Evolutionary conservation across 2,888 invertebrate genomes (phyloP), one percentile per base, ranked within the genome.

Genomic region (Proisotoma minuta): DNA sequence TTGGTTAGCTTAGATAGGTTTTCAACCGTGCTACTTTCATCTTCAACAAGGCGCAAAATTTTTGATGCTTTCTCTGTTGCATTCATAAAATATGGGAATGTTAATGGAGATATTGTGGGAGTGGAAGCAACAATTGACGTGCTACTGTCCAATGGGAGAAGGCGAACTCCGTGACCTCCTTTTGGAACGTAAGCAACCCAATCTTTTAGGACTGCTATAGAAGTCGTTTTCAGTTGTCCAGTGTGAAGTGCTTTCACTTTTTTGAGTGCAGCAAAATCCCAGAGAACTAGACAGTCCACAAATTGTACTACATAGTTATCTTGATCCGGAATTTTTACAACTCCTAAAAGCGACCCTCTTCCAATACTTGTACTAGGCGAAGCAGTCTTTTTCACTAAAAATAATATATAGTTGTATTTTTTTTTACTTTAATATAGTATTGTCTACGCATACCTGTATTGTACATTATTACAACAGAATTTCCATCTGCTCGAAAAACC

Each of bases 381-480:
- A 12, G 73, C 73, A 15, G 73, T 71, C 58, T 73, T 73, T 63
- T 73, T n/a, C n/a, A n/a, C n/a, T n/a, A n/a, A n/a, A n/a, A n/a
- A n/a, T n/a, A n/a, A n/a, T n/a, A n/a, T n/a, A n/a, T n/a, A n/a
- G n/a, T n/a, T n/a, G n/a, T n/a, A n/a, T n/a, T n/a, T n/a, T n/a
- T n/a, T n/a, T n/a, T n/a, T n/a, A n/a, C n/a, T n/a, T n/a, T n/a
- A n/a, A n/a, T n/a, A n/a, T n/a, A n/a, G n/a, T n/a, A n/a, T n/a
- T n/a, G n/a, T n/a, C n/a, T n/a, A n/a, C n/a, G n/a, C n/a, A n/a
- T 73, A 15, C 64, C 69, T 0, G 73, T 71, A 47, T 73, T 71
- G 54, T 73, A 73, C 29, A 73, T 71, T 1, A 71, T 70, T 24
- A 73, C 57, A 20, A 67, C 67, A 20, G 69, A 70, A 49, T 61